Percentiles rank a stretch among this genome's conserved stretches.
Conservation (phyloP, 2,113 vertebrate species). For the Periophthalmus modestus region DNA sequence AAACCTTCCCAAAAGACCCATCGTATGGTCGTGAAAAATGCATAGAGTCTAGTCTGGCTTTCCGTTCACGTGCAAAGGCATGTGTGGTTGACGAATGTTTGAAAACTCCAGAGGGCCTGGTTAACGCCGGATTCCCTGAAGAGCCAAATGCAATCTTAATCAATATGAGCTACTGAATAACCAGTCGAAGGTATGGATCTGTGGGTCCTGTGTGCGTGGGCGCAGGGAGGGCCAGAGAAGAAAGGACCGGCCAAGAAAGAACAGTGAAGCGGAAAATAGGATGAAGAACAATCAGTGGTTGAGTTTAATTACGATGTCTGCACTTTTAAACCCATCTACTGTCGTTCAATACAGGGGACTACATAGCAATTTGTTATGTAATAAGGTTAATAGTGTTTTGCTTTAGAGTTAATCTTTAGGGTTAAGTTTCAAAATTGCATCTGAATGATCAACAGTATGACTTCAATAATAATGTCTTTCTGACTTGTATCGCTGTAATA, state of each 20-base stretch:
- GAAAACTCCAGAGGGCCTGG: conserved; percentile 2
- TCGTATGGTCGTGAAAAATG: neutral
- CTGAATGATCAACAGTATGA: neutral
- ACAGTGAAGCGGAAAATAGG: conserved; percentile 19
- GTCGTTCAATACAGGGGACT: conserved; percentile 12
- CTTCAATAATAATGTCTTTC: neutral
- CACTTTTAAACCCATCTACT: conserved; percentile 13
- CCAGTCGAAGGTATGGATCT: conserved; percentile 55
- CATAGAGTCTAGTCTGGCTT: neutral
- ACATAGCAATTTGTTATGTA: conserved; percentile 12
- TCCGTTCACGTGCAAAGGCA: neutral
- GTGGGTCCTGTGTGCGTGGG: conserved; percentile 6
- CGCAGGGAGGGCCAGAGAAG: neutral
- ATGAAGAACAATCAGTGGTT: conserved; percentile 11
- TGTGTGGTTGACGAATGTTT: neutral
- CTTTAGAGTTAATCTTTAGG: neutral
- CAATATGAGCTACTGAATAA: conserved; percentile 43
- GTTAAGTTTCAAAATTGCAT: neutral
- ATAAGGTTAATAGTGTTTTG: neutral
- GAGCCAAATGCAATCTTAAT: conserved; percentile 34
- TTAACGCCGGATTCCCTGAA: conserved; percentile 8
- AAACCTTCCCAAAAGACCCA: conserved; percentile 29
- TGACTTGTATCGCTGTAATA: neutral
- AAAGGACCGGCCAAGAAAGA: neutral
- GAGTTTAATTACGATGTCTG: conserved; percentile 21